Conservation (phyloP, 2,888 invertebrate species). For the Lycophotia porphyrea region DNA sequence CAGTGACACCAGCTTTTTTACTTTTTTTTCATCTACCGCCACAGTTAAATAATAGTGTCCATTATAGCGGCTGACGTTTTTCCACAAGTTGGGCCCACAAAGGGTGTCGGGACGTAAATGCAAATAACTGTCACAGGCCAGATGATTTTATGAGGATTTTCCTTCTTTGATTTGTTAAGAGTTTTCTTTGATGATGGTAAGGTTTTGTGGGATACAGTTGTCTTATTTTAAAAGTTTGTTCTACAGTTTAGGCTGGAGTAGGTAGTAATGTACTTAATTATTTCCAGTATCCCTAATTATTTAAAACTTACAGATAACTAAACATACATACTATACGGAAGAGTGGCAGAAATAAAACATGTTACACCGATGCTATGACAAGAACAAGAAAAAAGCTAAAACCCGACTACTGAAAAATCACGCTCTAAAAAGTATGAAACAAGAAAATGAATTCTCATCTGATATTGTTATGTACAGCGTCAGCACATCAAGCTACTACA, state of each 20-base stretch:
- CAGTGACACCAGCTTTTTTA: conserved; percentile 47
- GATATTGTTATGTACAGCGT: too few species aligned
- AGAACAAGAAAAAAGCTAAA: not conserved
- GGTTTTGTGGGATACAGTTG: not conserved
- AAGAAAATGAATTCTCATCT: too few species aligned
- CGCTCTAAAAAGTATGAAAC: not conserved
- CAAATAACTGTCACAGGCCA: conserved; percentile 58
- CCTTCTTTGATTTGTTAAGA: conserved; percentile 43
- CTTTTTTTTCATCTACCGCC: conserved; percentile 48
- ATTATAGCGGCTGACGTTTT: conserved; percentile 61
- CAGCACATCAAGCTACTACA: too few species aligned
- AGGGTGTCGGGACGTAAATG: conserved; percentile 58
- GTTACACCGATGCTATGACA: not conserved
- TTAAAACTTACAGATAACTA: not conserved
- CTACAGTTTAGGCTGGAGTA: not conserved
- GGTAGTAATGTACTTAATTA: too few species aligned
- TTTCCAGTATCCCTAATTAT: not conserved
- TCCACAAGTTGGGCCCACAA: conserved; percentile 58
- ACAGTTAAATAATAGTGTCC: conserved; percentile 64
- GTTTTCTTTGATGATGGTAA: conserved; percentile 16
- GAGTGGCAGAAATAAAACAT: not conserved
- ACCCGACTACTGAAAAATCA: not conserved
- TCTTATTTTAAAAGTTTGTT: not conserved
- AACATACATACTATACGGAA: not conserved
- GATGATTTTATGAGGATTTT: conserved; percentile 54